These are phyloP conservation scores for Anoplolepis gracilipes DNA, from an alignment of 1,140 invertebrate species.

Conservation along the genomic window DNA sequence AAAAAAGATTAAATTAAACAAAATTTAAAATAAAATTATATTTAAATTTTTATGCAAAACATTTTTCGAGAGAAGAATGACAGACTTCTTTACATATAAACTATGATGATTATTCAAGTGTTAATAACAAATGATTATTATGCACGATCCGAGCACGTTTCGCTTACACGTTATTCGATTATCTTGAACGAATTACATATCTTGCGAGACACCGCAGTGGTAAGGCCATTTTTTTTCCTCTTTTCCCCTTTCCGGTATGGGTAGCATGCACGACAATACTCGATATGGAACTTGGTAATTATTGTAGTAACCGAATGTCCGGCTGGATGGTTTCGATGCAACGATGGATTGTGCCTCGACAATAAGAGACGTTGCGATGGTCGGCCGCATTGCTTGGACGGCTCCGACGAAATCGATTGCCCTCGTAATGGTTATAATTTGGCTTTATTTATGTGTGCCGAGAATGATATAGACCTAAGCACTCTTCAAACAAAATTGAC, in stretches of 20 bases:
- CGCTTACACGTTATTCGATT: slow-evolving; percentile 4
- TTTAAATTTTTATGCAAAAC: background rate
- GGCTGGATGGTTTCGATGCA: slow-evolving; percentile 85
- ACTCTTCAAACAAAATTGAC: background rate
- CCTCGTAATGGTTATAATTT: slow-evolving; percentile 81
- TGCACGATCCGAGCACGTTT: slow-evolving; percentile 7
- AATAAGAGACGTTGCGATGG: slow-evolving; percentile 88
- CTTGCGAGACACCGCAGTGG: background rate
- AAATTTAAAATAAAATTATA: background rate
- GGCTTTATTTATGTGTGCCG: slow-evolving; percentile 33
- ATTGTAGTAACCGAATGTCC: slow-evolving; percentile 83
- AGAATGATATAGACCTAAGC: slow-evolving; percentile 52
- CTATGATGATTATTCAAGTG: slow-evolving; percentile 12
- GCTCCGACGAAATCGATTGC: slow-evolving; percentile 90
- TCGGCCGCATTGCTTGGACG: slow-evolving; percentile 88
- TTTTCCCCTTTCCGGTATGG: background rate
- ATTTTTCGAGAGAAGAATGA: background rate
- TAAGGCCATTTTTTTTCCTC: slow-evolving; percentile 64
- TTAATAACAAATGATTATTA: background rate
- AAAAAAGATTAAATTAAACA: background rate
- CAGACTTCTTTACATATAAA: background rate
- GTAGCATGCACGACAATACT: slow-evolving; percentile 62
- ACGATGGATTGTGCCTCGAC: slow-evolving; percentile 89
- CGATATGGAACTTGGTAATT: slow-evolving; percentile 63
- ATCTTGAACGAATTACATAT: slow-evolving; percentile 21